phyloP scores from a whole-genome alignment of 2,797 vertebrate species.

The Scleropages formosus region DNA sequence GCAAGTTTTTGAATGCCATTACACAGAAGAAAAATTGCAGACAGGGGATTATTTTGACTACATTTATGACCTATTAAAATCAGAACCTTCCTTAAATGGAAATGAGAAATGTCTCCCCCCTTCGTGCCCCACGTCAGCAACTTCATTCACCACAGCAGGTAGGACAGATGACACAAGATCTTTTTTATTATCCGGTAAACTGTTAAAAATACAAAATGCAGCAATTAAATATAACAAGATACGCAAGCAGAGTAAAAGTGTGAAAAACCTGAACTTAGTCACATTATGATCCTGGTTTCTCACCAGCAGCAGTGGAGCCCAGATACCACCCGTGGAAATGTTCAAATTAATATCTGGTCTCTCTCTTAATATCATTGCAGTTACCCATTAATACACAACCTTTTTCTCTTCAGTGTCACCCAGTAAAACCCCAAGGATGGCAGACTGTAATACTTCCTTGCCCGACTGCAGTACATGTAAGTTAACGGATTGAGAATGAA shows the following conservation, averaged over 20 bases:
- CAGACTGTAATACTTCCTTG: not conserved
- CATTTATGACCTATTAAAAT: constrained; percentile 61
- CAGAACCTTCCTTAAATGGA: constrained; percentile 53
- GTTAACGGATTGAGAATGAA: not conserved
- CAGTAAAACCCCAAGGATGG: not conserved
- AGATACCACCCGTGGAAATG: too few species aligned
- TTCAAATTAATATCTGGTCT: not conserved
- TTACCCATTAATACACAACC: not conserved
- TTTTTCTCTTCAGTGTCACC: not conserved
- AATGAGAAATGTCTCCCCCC: constrained; percentile 66
- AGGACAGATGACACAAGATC: not conserved
- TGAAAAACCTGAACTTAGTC: not conserved
- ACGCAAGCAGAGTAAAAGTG: not conserved
- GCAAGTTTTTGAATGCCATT: constrained; percentile 75
- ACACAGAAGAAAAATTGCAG: constrained; percentile 57
- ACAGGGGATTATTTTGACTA: constrained; percentile 69
- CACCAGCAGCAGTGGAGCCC: too few species aligned
- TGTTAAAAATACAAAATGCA: not conserved
- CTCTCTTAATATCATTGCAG: not conserved
- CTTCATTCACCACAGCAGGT: constrained; percentile 59
- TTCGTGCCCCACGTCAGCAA: constrained; percentile 53
- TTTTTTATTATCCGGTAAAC: not conserved
- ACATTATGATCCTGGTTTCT: too few species aligned
- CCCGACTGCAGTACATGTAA: constrained; percentile 18
- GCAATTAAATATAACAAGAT: not conserved